Evolutionary conservation across 1,140 invertebrate species (phyloP).

Genomic region (Lysiphlebus fabarum): DNA sequence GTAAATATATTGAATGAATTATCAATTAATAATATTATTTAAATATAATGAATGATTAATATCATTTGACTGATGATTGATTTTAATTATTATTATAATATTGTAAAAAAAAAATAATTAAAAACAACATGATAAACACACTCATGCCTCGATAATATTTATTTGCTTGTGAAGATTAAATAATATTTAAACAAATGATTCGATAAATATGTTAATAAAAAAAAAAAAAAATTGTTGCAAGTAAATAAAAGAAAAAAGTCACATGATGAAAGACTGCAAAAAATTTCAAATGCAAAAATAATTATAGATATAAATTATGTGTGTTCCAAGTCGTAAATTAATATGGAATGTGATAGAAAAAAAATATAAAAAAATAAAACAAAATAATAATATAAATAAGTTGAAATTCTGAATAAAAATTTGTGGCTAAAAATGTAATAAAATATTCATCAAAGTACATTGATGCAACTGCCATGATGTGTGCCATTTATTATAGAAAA

Average conservation of each 20-base stretch:
- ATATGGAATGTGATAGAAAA: constrained; percentile 4
- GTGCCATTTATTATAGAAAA: constrained; percentile 45
- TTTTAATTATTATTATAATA: no score
- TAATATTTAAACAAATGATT: no score
- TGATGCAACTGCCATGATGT: constrained; percentile 56
- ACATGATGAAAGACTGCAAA: background rate
- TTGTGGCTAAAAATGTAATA: constrained; percentile 34
- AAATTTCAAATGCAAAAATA: constrained; percentile 1
- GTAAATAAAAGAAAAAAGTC: constrained; percentile 4
- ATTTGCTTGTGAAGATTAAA: no score
- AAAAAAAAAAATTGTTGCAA: no score
- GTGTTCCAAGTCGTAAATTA: constrained; percentile 4
- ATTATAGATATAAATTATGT: constrained; percentile 8
- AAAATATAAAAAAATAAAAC: background rate
- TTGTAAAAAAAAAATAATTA: no score
- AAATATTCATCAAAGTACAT: constrained; percentile 50
- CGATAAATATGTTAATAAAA: no score
- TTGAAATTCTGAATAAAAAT: constrained; percentile 20
- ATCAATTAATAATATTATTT: no score
- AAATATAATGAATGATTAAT: no score
- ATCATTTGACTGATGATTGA: no score
- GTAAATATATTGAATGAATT: no score
- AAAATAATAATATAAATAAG: constrained; percentile 5
- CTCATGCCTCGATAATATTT: no score
- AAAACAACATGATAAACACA: no score